Percentiles rank a stretch among this genome's conserved stretches.
These are phyloP conservation scores for Cheirogaleus medius DNA, from an alignment of 2,113 vertebrate species.

Conservation along the genomic window DNA sequence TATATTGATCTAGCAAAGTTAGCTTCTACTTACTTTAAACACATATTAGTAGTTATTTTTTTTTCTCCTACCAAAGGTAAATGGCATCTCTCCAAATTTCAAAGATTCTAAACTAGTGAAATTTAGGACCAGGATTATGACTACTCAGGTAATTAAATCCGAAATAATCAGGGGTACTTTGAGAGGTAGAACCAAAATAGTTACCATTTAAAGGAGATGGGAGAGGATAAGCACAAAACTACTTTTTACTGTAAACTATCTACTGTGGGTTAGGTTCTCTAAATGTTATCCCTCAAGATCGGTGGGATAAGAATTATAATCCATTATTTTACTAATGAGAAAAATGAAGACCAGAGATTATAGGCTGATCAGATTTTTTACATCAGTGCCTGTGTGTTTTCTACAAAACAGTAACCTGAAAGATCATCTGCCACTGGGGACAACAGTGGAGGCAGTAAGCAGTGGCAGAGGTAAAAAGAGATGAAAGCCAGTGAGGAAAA, in stretches of 20 bases:
- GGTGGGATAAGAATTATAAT: neutral
- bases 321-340: neutral
- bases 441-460: neutral
- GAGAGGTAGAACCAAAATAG: neutral
- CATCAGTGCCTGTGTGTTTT: neutral
- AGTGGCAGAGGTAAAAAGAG: neutral
- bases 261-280: neutral
- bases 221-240: neutral
- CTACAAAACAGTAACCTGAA: neutral
- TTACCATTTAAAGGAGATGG: neutral
- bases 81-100: slow-evolving; percentile 16
- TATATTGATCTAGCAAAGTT: neutral
- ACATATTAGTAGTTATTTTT: neutral
- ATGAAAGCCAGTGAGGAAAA: neutral
- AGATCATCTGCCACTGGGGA: neutral
- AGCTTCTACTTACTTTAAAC: neutral
- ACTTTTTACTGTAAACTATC: neutral
- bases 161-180: neutral
- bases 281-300: neutral
- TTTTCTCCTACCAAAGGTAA: slow-evolving; percentile 4
- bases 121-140: slow-evolving; percentile 10
- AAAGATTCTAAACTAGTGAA: slow-evolving; percentile 27
- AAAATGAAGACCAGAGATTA: slow-evolving; percentile 2
- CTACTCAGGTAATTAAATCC: neutral
- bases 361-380: neutral